Evolutionary conservation across 1,140 invertebrate species (phyloP).

Genomic region (Drosophila fuyamai): DNA sequence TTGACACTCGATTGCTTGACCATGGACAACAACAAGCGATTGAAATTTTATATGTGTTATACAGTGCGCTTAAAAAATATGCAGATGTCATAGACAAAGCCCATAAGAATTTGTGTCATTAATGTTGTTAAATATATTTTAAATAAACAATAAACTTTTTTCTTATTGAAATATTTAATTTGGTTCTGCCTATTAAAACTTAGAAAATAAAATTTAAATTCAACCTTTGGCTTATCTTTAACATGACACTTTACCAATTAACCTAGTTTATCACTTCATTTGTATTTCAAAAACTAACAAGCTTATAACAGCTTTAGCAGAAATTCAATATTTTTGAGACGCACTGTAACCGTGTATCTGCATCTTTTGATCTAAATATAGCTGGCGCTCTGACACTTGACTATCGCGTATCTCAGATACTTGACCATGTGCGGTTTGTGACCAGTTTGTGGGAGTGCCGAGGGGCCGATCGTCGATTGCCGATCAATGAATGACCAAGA

Average conservation of each 20-base stretch:
- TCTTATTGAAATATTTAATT: too few relatives aligned
- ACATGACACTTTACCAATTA: slow-evolving; percentile 1
- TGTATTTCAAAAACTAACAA: slow-evolving; percentile 29
- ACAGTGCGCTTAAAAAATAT: slow-evolving; percentile 23
- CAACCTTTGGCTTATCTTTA: not conserved
- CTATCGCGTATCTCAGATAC: slow-evolving; percentile 38
- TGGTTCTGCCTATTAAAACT: too few relatives aligned
- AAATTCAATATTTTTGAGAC: slow-evolving; percentile 47
- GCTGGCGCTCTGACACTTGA: slow-evolving; percentile 43
- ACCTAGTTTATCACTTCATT: slow-evolving; percentile 22
- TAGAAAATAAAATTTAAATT: slow-evolving; percentile 3
- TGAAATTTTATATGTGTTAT: slow-evolving; percentile 21
- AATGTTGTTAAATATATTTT: too few relatives aligned
- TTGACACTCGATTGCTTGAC: slow-evolving; percentile 42
- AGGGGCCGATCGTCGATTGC: slow-evolving; percentile 8
- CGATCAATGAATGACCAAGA: slow-evolving; percentile 46
- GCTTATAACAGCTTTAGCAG: slow-evolving; percentile 17
- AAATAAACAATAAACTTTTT: too few relatives aligned
- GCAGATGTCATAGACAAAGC: not conserved
- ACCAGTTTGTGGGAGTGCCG: slow-evolving; percentile 59
- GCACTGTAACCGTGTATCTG: slow-evolving; percentile 43
- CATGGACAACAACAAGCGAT: slow-evolving; percentile 31
- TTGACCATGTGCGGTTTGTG: slow-evolving; percentile 64
- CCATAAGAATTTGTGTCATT: too few relatives aligned
- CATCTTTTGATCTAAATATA: slow-evolving; percentile 69